Evolutionary conservation across 2,888 invertebrate genomes (phyloP), one percentile per base, ranked within the genome.

Genomic region (Troglohyphantes excavatus): DNA sequence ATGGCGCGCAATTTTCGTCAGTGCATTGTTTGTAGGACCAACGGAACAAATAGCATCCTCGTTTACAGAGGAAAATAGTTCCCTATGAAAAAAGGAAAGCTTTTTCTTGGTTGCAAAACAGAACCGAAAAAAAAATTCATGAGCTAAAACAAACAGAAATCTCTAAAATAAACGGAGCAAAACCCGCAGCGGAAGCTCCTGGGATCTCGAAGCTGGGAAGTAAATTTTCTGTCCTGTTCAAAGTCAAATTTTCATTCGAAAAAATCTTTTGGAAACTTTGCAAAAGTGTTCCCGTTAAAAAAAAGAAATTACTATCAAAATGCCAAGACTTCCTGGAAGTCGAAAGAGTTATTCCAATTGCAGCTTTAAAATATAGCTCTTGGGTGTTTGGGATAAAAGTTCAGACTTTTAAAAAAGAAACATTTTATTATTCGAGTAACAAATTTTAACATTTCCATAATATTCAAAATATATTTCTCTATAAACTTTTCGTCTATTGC

Each of bases 131-230:
- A 72, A 68, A 68, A 29, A 63, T 26, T 83, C 43, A 59, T 23
- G 33, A 73, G 63, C 73, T 83, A 83, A 83, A 83, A 83, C 83
- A 73, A 83, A 83, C 73, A 63, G 83, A 83, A 83, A 83, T 83
- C 73, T 27, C 83, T 73, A 83, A 83, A 83, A 83, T 83, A 83
- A 83, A 83, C 83, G 83, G 83, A 73, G 83, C 63, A 83, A 72
- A 83, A 73, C 83, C 73, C 53, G 63, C 83, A 73, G 21, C 26
- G 61, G 72, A 83, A 73, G 39, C 83, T 72, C 72, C 19, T 7
- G 83, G 83, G 73, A 83, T 83, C 72, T 73, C 43, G 65, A 65
- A 39, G 72, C 63, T 73, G 43, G 65, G 73, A 83, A 83, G 72
- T 83, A 83, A 83, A 83, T 83, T 83, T 73, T 73, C 73, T 65